These are phyloP conservation scores for Macrochelys suwanniensis DNA, from an alignment of 2,797 vertebrate species.

Conservation along the genomic window DNA sequence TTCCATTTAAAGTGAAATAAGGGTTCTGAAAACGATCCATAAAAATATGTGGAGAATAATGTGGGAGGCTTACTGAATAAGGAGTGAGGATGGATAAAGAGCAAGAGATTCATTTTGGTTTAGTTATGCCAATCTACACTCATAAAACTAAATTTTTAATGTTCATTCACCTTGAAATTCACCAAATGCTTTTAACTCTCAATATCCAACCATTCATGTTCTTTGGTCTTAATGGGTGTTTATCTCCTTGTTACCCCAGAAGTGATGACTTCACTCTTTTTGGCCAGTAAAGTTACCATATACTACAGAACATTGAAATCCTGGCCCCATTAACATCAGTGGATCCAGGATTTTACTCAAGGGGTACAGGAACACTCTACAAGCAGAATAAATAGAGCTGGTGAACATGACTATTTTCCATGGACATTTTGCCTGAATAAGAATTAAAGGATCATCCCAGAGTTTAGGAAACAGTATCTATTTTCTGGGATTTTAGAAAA, in stretches of 20 bases:
- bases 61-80: not conserved
- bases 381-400: not conserved
- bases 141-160: not conserved
- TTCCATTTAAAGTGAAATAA: not conserved
- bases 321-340: too few species aligned
- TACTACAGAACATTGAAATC: not conserved
- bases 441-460: not conserved
- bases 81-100: not conserved
- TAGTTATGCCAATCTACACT: not conserved
- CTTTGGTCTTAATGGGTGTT: not conserved
- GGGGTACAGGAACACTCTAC: not conserved
- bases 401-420: not conserved
- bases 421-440: not conserved
- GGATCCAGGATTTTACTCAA: too few species aligned
- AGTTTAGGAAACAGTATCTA: not conserved
- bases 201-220: not conserved
- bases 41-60: not conserved
- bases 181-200: not conserved
- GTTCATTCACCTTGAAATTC: not conserved
- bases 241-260: not conserved
- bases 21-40: not conserved
- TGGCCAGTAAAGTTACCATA: not conserved
- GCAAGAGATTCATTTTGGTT: not conserved
- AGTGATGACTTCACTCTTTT: not conserved
- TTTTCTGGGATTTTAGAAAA: not conserved